These are phyloP conservation scores for Tiliacea citrago DNA, from an alignment of 2,888 invertebrate genomes.

Conservation along the genomic window DNA sequence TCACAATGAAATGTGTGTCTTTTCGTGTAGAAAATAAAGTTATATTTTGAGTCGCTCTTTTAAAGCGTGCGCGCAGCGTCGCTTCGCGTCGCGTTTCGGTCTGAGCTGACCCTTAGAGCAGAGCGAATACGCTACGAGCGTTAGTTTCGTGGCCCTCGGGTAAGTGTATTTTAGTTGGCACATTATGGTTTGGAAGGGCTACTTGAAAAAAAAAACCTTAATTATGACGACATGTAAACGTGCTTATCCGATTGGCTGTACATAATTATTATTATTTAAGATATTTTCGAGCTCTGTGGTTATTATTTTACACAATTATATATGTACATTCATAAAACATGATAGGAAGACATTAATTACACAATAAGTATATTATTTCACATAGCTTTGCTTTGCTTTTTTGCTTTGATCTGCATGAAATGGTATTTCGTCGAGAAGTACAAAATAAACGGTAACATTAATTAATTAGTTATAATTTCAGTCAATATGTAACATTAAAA, in stretches of 20 bases:
- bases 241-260: background rate
- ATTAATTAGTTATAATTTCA: slow-evolving; percentile 19
- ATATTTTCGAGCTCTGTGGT: slow-evolving; percentile 8
- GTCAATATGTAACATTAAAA: background rate
- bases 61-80: too few relatives aligned
- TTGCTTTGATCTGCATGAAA: background rate
- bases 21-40: too few relatives aligned
- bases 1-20: too few relatives aligned
- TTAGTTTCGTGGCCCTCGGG: background rate
- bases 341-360: background rate
- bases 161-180: slow-evolving; percentile 10
- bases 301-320: background rate
- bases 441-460: slow-evolving; percentile 23
- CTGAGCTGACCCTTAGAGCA: background rate
- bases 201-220: background rate
- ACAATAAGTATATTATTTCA: background rate
- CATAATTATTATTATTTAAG: background rate
- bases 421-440: background rate
- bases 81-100: too few relatives aligned
- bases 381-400: too few relatives aligned
- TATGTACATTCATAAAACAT: background rate
- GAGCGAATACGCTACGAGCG: background rate
- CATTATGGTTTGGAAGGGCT: background rate
- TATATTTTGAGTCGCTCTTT: too few relatives aligned
- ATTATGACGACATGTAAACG: background rate